Evolutionary conservation across 1,140 invertebrate species (phyloP), one percentile per base, ranked within the genome.

Genomic region (Spodoptera frugiperda): DNA sequence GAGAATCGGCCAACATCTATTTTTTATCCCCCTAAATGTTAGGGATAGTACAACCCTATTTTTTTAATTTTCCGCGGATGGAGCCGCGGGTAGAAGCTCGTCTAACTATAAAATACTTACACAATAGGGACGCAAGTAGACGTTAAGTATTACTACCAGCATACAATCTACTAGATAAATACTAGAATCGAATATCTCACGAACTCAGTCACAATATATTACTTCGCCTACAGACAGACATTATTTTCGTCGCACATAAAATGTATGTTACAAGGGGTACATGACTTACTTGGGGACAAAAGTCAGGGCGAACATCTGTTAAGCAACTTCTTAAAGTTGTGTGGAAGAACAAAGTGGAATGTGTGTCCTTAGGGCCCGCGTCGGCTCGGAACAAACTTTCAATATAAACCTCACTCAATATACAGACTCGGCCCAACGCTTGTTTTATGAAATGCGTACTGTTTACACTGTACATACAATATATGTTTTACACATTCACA

Each of bases 281-380:
- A 85, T 77, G 75, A 80, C 75, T 83, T 75, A 82, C 80, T 84
- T 76, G 75, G 79, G 77, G 79, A 82, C 81, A 85, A 84, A 85
- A 86, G 84, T 87, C 81, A 83, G 81, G 81, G 71, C 78, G 80
- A 87, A 87, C 86, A 87, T 86, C 86, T 87, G 86, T 87, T 86
- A 82, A 86, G 55, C 79, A 86, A 87, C 83, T 87, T 83, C 82
- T 81, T 74, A 84, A 86, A 86, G 76, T 87, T 86, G 80, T 63
- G 73, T 71, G 71, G 78, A 85, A 84, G 84, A 87, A 86, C 84
- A 87, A 87, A 87, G 85, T 84, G 78, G 78, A 72, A 82, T 82
- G 79, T 81, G 82, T 82, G 84, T 85, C 86, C 83, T 86, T 77
- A 84, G 86, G 83, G 82, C 80, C 75, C 19, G 67, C 33, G 17